Evolutionary conservation across 2,113 vertebrate species (phyloP), one percentile per base, ranked within the genome.

Genomic region (Brachionichthys hirsutus): DNA sequence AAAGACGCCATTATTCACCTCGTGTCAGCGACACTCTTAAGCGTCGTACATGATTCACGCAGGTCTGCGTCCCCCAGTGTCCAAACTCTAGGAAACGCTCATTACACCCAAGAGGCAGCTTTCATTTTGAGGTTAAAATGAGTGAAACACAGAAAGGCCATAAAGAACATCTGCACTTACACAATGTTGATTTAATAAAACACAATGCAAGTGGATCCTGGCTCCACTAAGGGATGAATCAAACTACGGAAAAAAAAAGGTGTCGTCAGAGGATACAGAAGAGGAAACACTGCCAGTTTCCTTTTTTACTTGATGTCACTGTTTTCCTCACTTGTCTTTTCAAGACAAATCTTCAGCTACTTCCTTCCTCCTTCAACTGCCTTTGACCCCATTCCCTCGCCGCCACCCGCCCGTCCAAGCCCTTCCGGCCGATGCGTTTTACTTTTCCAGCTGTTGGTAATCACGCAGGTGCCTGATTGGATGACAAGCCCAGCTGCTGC

Each of bases 381-480:
- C 54, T 61, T 57, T 55, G 19, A 15, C 50, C 50, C 20, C 48
- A 9, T 66, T 73, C 54, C 67, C 51, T 60, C 48, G 63, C 60
- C 48, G 16, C 35, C 75, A 69, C 41, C 41, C 58, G 41, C 56
- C 52, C 56, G 61, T 55, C 48, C 9, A 1, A n/a, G 4, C 52
- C 44, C 42, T 34, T 47, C 56, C 62, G 24, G 53, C 62, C 66
- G 44, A 24, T 5, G 16, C 19, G 2, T 60, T 81, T 61, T 64
- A 77, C 68, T 81, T 81, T 61, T 69, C 81, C 86, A 88, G 85
- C 85, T 86, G 85, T 75, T 75, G 70, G 63, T 77, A 82, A 87
- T 89, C 77, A 77, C 19, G 70, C 85, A 89, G 86, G 84, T 89
- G 85, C 61, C 85, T 86, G 79, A 75, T 81, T 85, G 84, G 83